Percentiles rank a stretch among this genome's conserved stretches.
Conservation (phyloP, 2,888 invertebrate genomes). For the Chrysotoxum bicinctum region DNA sequence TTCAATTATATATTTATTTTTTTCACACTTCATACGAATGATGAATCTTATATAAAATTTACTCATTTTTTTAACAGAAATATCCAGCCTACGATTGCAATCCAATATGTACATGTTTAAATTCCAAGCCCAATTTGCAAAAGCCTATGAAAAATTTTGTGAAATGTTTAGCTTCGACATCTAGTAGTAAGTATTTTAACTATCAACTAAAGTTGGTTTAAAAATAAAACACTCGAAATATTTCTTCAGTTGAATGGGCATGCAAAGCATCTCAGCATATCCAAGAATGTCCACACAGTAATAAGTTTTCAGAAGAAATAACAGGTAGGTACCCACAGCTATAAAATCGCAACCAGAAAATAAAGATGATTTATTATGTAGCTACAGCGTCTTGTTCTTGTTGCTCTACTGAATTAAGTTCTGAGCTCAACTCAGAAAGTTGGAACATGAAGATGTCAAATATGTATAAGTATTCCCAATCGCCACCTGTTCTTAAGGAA, state of each 20-base stretch:
- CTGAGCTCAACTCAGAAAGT: background rate
- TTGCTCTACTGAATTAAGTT: background rate
- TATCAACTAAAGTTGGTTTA: background rate
- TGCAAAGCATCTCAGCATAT: slow-evolving; percentile 62
- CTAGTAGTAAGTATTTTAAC: slow-evolving; percentile 36
- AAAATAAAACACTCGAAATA: background rate
- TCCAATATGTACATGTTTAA: background rate
- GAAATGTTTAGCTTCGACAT: slow-evolving; percentile 7
- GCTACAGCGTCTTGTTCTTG: slow-evolving; percentile 45
- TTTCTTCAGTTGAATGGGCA: slow-evolving; percentile 43
- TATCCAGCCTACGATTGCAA: background rate
- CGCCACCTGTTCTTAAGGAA: slow-evolving; percentile 62
- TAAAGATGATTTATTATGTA: background rate
- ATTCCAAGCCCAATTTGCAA: background rate
- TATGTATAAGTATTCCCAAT: slow-evolving; percentile 51
- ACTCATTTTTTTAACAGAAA: background rate
- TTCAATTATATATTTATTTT: too few relatives aligned
- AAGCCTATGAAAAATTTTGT: background rate
- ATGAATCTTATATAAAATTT: background rate
- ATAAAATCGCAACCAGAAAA: too few relatives aligned
- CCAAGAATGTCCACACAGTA: slow-evolving; percentile 63
- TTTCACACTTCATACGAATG: too few relatives aligned
- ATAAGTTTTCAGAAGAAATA: slow-evolving; percentile 57
- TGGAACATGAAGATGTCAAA: slow-evolving; percentile 8
- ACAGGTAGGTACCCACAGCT: slow-evolving; percentile 21